Evolutionary conservation across 2,113 vertebrate species (phyloP).

Genomic region (Sporophila hypoxantha): DNA sequence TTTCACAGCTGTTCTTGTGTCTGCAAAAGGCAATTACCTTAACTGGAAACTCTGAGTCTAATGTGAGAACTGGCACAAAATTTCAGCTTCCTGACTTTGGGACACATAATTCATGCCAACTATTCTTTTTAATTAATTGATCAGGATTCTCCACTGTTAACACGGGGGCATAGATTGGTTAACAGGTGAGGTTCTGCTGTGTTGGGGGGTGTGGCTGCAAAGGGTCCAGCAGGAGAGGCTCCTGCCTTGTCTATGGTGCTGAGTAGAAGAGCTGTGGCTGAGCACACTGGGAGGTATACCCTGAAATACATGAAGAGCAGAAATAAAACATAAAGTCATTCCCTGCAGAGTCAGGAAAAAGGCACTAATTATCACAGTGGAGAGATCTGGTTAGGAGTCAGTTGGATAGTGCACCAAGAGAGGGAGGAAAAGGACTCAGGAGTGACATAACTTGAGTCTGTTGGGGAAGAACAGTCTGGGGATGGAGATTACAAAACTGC

Average conservation of each 20-base stretch:
- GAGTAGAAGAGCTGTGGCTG: neutral
- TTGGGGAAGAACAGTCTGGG: neutral
- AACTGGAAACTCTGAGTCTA: neutral
- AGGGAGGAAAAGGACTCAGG: fast-evolving
- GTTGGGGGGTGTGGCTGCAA: neutral
- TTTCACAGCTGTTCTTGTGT: neutral
- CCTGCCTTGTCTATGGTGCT: neutral
- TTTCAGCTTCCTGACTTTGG: neutral
- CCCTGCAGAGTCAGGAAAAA: neutral
- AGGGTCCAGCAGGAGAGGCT: neutral
- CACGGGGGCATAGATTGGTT: neutral
- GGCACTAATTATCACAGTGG: neutral
- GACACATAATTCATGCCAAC: neutral
- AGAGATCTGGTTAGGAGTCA: neutral
- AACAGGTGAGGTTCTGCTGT: neutral
- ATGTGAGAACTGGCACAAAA: neutral
- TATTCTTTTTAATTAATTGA: neutral
- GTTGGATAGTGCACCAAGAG: neutral
- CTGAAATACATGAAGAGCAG: neutral
- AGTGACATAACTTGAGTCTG: neutral
- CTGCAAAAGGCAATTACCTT: neutral
- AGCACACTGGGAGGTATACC: neutral
- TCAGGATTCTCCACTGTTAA: neutral
- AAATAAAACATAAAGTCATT: neutral
- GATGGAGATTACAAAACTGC: neutral